Conservation (phyloP, 1,140 invertebrate genomes). For the Diuraphis noxia region DNA sequence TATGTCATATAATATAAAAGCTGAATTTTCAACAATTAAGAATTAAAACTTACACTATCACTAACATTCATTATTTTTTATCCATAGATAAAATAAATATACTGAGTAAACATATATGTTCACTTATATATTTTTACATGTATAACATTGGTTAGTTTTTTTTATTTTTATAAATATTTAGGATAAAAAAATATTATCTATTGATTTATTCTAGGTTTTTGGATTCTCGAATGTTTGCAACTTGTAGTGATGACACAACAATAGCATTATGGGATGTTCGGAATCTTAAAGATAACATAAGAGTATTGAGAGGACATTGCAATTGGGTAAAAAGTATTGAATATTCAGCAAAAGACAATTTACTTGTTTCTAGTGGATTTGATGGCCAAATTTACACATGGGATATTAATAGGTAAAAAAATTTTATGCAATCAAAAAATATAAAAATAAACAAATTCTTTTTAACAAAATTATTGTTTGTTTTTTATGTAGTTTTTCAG, state of each 20-base stretch:
- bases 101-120: too few species aligned
- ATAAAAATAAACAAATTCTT: not conserved
- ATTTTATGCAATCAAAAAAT: not conserved
- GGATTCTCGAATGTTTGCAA: constrained; percentile 85
- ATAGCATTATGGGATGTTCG: constrained; percentile 90
- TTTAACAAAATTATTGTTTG: not conserved
- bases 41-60: too few species aligned
- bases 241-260: constrained; percentile 90
- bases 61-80: too few species aligned
- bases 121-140: too few species aligned
- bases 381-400: constrained; percentile 92
- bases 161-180: too few species aligned
- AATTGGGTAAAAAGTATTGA: constrained; percentile 98
- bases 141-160: too few species aligned
- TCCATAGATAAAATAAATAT: too few species aligned
- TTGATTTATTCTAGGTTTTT: constrained; percentile 71
- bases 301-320: constrained; percentile 81
- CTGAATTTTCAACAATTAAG: not conserved
- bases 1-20: not conserved
- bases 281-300: constrained; percentile 76
- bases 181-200: too few species aligned
- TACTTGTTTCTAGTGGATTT: constrained; percentile 87
- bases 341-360: constrained; percentile 81
- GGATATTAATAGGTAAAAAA: constrained; percentile 82
- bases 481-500: constrained; percentile 19